Base-by-base conservation (phyloP, 2,113 vertebrate species). In the Ceratotherium simum region DNA sequence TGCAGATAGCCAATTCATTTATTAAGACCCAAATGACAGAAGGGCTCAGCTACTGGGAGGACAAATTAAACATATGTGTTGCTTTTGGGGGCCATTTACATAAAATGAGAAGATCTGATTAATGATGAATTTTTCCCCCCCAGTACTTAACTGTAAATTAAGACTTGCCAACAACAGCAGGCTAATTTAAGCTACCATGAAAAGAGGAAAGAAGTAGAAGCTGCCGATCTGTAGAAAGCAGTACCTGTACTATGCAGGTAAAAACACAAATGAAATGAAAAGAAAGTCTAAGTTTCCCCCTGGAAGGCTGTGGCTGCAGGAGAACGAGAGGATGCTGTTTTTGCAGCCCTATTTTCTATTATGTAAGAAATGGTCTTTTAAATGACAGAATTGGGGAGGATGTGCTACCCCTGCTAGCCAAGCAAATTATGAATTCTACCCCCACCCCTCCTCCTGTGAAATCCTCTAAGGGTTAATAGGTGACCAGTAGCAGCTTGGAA, bases 1-100 rank as follows among this genome's bases (percentile, higher is more conserved):
- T 98, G 97, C 97, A 98, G 98, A 98, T 96, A 98, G 98, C 91
- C 97, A 96, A 96, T 94, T 97, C 97, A 94, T 98, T 97, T 95
- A 97, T 95, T 92, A 95, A 97, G 98, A 92, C 79, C 97, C 95
- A 97, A 93, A 98, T 95, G 98, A 97, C 97, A 96, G 96, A 95
- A 97, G 95, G 95, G 76, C 95, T 95, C 87, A 56, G 97, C 93
- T 97, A 91, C 79, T 69, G 9, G 21, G 33, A 97, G 73, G 0
- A n/a, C 82, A 25, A 75, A 76, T 51, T 75, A 13, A 65, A 94
- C 85, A 62, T 69, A 83, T 23, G 36, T 58, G 86, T 92, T 80
- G 87, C 87, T 91, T 81, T 73, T 73, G 95, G 98, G 97, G 97
- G 1, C 0, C 2, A 62, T 83, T 64, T 90, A 54, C 0, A 42